A percentile compares a stretch with the other conserved stretches of the same genome.
Evolutionary conservation across 2,888 invertebrate genomes (phyloP).

Genomic region (Andrena minutula): DNA sequence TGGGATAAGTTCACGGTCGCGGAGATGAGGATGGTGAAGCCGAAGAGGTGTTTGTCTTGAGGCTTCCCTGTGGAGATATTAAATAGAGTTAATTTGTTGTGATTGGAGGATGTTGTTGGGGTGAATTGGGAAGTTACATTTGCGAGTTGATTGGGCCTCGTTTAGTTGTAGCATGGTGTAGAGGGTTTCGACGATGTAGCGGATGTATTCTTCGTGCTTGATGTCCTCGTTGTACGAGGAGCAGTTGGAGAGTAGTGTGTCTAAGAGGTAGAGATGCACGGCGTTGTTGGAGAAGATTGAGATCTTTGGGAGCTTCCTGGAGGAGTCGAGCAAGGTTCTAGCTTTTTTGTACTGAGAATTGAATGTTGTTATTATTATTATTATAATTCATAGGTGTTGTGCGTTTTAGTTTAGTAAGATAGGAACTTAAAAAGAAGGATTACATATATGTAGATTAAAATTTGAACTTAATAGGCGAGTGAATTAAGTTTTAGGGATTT

Average conservation of each 20-base stretch:
- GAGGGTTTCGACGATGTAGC: conserved; percentile 73
- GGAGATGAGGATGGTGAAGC: conserved; percentile 67
- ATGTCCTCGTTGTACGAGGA: conserved; percentile 64
- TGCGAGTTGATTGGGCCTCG: conserved; percentile 52
- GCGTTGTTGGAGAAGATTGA: conserved; percentile 64
- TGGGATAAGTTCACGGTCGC: conserved; percentile 65
- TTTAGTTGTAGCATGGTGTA: conserved; percentile 75
- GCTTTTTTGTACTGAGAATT: conserved; percentile 72
- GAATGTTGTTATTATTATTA: not conserved
- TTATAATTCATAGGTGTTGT: too few species aligned
- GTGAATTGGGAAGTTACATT: conserved; percentile 59
- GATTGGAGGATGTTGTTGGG: too few species aligned
- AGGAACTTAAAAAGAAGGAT: too few species aligned
- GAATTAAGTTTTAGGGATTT: conserved; percentile 3
- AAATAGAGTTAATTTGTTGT: not conserved
- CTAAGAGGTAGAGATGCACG: conserved; percentile 70
- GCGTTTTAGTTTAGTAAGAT: too few species aligned
- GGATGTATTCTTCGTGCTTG: conserved; percentile 74
- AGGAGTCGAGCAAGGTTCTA: conserved; percentile 70
- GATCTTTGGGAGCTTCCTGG: conserved; percentile 63
- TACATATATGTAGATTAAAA: too few species aligned
- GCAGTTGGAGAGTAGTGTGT: conserved; percentile 74
- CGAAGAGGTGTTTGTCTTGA: conserved; percentile 64
- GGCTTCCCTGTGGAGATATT: conserved; percentile 47
- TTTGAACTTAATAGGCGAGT: not conserved